phyloP scores from a whole-genome alignment of 2,113 vertebrate species.

The Saimiri boliviensis region DNA sequence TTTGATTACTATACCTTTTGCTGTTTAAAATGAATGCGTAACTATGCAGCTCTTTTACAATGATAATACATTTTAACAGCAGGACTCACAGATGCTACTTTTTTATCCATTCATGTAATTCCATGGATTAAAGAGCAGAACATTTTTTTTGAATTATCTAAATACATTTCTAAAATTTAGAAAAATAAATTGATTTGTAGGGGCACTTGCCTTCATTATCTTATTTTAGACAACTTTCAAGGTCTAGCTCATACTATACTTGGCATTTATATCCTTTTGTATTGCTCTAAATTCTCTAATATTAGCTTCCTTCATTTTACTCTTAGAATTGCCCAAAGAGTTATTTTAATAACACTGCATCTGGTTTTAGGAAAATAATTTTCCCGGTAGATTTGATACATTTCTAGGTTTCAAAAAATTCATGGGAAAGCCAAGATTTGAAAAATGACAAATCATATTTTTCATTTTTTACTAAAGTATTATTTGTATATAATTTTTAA shows the following conservation, averaged over 20 bases:
- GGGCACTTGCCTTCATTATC: background rate
- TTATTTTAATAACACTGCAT: background rate
- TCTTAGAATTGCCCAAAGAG: background rate
- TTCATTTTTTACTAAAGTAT: background rate
- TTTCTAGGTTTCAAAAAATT: background rate
- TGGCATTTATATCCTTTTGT: background rate
- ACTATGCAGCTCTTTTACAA: background rate
- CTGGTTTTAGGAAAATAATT: background rate
- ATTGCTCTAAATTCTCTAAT: background rate
- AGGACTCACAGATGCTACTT: background rate
- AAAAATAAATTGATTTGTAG: background rate
- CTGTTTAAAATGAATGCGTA: background rate
- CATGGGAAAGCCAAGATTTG: background rate
- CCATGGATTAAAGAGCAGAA: background rate
- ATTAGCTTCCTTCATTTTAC: background rate
- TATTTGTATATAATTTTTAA: background rate
- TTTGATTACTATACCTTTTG: background rate
- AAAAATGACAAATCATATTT: background rate
- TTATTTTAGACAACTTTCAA: background rate
- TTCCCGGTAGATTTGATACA: background rate
- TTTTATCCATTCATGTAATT: background rate
- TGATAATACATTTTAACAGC: background rate
- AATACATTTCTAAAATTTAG: background rate
- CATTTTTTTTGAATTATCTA: background rate
- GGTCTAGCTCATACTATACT: background rate